These are phyloP conservation scores for Brienomyrus longianalis DNA, from an alignment of 2,113 vertebrate genomes.

Conservation along the genomic window DNA sequence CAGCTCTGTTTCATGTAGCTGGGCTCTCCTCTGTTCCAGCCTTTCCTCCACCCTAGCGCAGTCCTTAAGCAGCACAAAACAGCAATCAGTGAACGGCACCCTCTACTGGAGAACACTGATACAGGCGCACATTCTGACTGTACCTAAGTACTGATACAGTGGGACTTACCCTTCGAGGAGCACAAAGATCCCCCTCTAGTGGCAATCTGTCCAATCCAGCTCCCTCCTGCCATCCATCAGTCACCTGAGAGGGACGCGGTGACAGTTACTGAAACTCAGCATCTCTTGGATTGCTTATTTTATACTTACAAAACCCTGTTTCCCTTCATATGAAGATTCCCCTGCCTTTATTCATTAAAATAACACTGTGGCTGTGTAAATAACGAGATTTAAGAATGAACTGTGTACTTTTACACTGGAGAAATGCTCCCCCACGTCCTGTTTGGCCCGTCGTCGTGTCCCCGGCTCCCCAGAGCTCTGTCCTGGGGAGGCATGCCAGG, in stretches of 20 bases:
- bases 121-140: not conserved
- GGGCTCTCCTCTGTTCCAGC: slow-evolving; percentile 39
- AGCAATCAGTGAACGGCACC: not conserved
- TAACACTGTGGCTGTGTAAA: not conserved
- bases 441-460: not conserved
- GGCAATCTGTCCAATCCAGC: slow-evolving; percentile 26
- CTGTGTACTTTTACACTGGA: not conserved
- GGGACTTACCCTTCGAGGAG: slow-evolving; percentile 38
- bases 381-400: not conserved
- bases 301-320: not conserved
- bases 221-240: slow-evolving; percentile 14
- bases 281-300: not conserved
- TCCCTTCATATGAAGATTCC: not conserved
- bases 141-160: not conserved
- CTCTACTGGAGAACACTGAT: not conserved
- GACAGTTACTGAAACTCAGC: not conserved
- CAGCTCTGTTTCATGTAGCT: slow-evolving; percentile 41
- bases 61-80: slow-evolving; percentile 35
- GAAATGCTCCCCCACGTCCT: not conserved
- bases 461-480: slow-evolving; percentile 12
- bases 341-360: not conserved
- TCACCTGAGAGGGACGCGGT: not conserved
- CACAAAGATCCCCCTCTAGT: slow-evolving; percentile 29
- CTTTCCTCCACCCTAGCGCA: slow-evolving; percentile 44
- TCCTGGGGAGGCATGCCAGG: not conserved